phyloP scores from a whole-genome alignment of 2,888 invertebrate species.

The Drosophila fungiperda region DNA sequence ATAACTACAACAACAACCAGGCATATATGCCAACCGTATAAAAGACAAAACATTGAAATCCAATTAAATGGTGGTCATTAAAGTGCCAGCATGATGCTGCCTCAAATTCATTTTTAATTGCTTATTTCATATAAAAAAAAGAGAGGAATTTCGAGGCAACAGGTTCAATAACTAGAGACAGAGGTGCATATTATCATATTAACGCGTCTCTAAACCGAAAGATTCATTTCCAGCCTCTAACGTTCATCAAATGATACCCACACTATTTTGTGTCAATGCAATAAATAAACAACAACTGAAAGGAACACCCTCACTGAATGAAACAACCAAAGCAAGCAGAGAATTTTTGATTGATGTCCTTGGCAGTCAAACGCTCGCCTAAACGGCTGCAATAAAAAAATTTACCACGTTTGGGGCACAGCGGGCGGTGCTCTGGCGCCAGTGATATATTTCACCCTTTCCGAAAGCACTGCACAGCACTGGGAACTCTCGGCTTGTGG shows the following conservation, averaged over 20 bases:
- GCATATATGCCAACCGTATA: conserved; percentile 27
- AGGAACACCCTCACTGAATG: conserved; percentile 4
- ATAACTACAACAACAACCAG: conserved; percentile 66
- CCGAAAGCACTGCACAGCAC: conserved; percentile 35
- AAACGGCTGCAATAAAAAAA: conserved; percentile 80
- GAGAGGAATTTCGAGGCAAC: conserved; percentile 34
- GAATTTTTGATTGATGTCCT: conserved; percentile 79
- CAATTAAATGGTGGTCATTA: conserved; percentile 75
- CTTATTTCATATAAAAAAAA: conserved; percentile 79
- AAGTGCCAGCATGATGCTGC: conserved; percentile 72
- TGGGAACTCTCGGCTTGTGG: conserved; percentile 38
- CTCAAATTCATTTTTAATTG: conserved; percentile 78
- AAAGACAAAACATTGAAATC: conserved; percentile 74
- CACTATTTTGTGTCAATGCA: conserved; percentile 47
- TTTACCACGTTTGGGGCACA: conserved; percentile 77
- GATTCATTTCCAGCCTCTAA: conserved; percentile 42
- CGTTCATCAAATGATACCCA: conserved; percentile 52
- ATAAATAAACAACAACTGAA: conserved; percentile 42
- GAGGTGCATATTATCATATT: conserved; percentile 78
- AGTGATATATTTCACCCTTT: conserved; percentile 82
- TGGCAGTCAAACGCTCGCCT: conserved; percentile 73
- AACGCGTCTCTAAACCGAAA: conserved; percentile 60
- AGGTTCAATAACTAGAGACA: conserved; percentile 47
- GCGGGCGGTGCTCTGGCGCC: conserved; percentile 84
- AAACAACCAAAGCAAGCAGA: conserved; percentile 5